Percentiles rank a stretch among this genome's conserved stretches.
These are phyloP conservation scores for Gambusia affinis DNA, from an alignment of 2,113 vertebrate species.

Conservation along the genomic window DNA sequence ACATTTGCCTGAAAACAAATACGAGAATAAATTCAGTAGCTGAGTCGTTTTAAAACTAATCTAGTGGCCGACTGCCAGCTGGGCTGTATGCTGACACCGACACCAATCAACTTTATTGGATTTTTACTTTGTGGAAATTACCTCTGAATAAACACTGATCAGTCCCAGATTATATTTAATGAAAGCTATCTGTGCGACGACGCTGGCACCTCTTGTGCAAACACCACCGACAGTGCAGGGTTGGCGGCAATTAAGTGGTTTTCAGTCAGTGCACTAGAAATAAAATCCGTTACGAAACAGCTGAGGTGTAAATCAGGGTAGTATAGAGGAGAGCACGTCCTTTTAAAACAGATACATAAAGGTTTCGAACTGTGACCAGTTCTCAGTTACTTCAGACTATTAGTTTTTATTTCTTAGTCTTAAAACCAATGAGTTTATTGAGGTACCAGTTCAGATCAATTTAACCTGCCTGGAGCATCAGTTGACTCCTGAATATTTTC, in stretches of 20 bases:
- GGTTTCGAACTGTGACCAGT: neutral
- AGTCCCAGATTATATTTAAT: slow-evolving; percentile 31
- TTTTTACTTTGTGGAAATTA: slow-evolving; percentile 32
- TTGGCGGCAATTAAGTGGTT: neutral
- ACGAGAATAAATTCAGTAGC: neutral
- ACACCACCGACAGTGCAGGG: slow-evolving; percentile 15
- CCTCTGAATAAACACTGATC: slow-evolving; percentile 27
- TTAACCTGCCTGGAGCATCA: no score
- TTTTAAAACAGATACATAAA: neutral
- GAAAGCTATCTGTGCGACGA: slow-evolving; percentile 33
- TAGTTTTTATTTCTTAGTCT: neutral
- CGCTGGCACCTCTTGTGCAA: slow-evolving; percentile 17
- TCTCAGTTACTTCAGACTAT: neutral
- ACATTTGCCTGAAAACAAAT: neutral
- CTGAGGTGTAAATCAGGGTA: neutral
- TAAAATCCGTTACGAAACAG: neutral
- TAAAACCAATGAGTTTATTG: neutral
- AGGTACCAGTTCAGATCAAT: neutral
- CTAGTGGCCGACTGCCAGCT: slow-evolving; percentile 1
- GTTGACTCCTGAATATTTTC: no score
- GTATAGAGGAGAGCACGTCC: neutral
- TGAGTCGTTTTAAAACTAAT: slow-evolving; percentile 1
- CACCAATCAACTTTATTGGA: slow-evolving; percentile 17
- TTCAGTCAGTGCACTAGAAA: neutral
- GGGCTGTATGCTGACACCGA: neutral